A percentile compares a stretch with the other conserved stretches of the same genome.
These are phyloP conservation scores for Petrocephalus microphthalmus DNA, from an alignment of 2,113 vertebrate species.

Conservation along the genomic window DNA sequence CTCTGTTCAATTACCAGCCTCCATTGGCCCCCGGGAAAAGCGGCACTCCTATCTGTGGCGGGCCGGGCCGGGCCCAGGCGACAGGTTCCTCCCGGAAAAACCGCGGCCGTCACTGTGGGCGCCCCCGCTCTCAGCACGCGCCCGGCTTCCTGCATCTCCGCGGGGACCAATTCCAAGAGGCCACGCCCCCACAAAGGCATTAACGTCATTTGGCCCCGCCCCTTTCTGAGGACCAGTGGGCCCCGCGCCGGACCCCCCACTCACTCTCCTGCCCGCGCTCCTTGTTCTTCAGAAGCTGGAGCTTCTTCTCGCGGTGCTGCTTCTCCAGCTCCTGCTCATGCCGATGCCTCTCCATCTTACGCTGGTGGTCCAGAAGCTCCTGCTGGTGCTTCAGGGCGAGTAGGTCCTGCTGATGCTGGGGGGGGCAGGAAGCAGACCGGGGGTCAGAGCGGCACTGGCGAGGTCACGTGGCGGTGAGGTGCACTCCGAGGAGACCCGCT, in stretches of 20 bases:
- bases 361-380: constrained; percentile 92
- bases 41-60: background rate
- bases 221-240: background rate
- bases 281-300: constrained; percentile 92
- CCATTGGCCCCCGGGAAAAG: background rate
- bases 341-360: constrained; percentile 87
- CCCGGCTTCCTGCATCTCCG: background rate
- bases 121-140: background rate
- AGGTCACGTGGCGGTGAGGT: background rate
- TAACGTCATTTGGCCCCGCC: background rate
- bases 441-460: background rate
- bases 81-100: background rate
- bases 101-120: background rate
- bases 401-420: constrained; percentile 91
- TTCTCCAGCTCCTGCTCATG: constrained; percentile 93
- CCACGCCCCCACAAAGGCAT: background rate
- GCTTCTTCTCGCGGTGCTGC: constrained; percentile 90
- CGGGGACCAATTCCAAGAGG: background rate
- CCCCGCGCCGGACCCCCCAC: constrained; percentile 35
- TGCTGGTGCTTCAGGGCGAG: constrained; percentile 94
- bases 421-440: background rate
- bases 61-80: background rate
- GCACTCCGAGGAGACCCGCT: background rate
- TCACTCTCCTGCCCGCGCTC: constrained; percentile 95
- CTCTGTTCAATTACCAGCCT: constrained; percentile 4